phyloP scores from a whole-genome alignment of 2,113 vertebrate species.

The Ifrita kowaldi region DNA sequence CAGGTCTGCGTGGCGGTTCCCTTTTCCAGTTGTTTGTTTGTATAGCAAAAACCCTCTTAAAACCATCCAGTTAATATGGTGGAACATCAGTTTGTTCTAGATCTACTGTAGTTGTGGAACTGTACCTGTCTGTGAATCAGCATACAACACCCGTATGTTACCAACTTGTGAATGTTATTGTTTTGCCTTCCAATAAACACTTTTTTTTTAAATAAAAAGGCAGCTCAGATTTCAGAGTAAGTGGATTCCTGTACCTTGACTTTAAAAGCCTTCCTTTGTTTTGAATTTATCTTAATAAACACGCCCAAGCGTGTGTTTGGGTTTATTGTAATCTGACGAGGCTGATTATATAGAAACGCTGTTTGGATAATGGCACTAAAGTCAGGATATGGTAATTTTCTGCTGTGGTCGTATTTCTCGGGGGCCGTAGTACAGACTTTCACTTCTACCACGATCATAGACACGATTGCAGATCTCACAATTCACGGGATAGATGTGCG shows the following conservation, averaged over 20 bases:
- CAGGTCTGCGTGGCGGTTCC: neutral
- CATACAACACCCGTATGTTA: conserved; percentile 48
- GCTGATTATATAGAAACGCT: neutral
- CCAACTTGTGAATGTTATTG: conserved; percentile 67
- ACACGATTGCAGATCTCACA: too few species aligned
- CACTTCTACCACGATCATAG: accelerated
- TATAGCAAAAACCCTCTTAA: conserved; percentile 43
- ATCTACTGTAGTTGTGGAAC: conserved; percentile 67
- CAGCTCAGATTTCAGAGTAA: neutral
- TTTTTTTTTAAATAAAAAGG: conserved; percentile 32
- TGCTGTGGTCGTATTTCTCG: accelerated
- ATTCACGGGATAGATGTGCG: accelerated
- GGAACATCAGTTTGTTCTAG: conserved; percentile 57
- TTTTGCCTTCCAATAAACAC: conserved; percentile 78
- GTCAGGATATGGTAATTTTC: neutral
- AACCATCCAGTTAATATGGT: neutral
- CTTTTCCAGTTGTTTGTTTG: neutral
- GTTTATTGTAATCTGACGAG: neutral
- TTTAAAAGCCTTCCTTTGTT: neutral
- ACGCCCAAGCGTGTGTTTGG: neutral
- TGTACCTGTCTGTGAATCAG: conserved; percentile 51
- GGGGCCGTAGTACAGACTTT: neutral
- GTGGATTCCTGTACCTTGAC: neutral
- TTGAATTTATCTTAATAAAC: neutral
- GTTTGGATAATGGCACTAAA: neutral